These are phyloP conservation scores for Zaprionus inermis DNA, from an alignment of 1,140 invertebrate genomes.

Conservation along the genomic window DNA sequence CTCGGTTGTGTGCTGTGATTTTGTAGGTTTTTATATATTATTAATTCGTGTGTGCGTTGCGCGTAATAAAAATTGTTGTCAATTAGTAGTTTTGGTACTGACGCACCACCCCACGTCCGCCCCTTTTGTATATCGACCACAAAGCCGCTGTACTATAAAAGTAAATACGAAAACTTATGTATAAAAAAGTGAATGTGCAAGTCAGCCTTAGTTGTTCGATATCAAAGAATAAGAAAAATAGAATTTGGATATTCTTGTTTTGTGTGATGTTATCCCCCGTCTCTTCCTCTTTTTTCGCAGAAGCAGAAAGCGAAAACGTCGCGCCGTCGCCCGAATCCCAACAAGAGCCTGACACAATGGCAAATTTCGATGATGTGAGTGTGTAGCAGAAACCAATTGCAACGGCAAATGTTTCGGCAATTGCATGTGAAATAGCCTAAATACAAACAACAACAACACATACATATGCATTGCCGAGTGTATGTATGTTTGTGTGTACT, in stretches of 20 bases:
- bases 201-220: constrained; percentile 11
- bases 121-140: background rate
- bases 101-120: background rate
- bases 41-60: constrained; percentile 1
- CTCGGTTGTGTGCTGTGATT: constrained; percentile 33
- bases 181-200: constrained; percentile 47
- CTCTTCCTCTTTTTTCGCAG: constrained; percentile 56
- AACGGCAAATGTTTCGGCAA: constrained; percentile 45
- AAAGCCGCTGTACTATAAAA: constrained; percentile 31
- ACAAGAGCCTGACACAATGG: constrained; percentile 67
- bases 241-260: constrained; percentile 36
- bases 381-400: constrained; percentile 40
- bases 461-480: background rate
- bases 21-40: constrained; percentile 1
- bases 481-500: constrained; percentile 25
- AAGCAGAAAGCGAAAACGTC: constrained; percentile 68
- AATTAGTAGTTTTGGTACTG: constrained; percentile 22
- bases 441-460: constrained; percentile 38
- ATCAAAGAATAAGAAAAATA: constrained; percentile 40
- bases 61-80: constrained; percentile 18
- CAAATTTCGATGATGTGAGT: constrained; percentile 84
- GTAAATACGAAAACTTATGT: constrained; percentile 19
- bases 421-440: constrained; percentile 23
- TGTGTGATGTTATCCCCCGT: constrained; percentile 3
- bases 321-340: constrained; percentile 40